Base-by-base conservation (phyloP, 2,888 invertebrate species). In the Myopa tessellatipennis region DNA sequence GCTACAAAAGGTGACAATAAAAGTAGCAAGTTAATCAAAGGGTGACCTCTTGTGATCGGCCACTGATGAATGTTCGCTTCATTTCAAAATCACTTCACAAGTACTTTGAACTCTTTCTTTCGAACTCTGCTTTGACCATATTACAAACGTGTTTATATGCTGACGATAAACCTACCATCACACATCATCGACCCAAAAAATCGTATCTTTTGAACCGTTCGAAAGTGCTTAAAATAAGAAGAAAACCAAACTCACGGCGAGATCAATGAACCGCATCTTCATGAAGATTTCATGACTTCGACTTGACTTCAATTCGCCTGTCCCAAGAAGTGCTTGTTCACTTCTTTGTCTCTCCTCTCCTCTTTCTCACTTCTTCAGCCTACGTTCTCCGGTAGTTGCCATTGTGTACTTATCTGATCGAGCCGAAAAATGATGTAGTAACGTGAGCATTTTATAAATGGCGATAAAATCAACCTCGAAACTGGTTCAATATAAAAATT, bases 401-500 rank as follows among this genome's bases (percentile, higher is more conserved):
- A 26, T n/a, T 26, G 38, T 72, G 40, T 61, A 55, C 55, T 70
- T 70, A 70, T 55, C 55, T 52, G 70, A 55, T 55, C 70, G 55
- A 6, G 55, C 55, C 52, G 34, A 70, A 67, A 45, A 8, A 55
- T 70, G 70, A 70, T 55, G 55, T 14, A 70, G 38, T 7, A 70
- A 55, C 70, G 70, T 52, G 50, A n/a, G 36, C 73, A 18, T 73
- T 34, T 60, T 45, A 26, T 69, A 69, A 14, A 55, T 40, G 40
- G 60, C 75, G 75, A 75, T 75, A 69, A 75, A 60, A 75, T 75
- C 75, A 75, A 75, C 60, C 18, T 60, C 38, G 14, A 69, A 75
- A 75, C 60, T 69, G 75, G 75, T 75, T 69, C 75, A 69, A 68
- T n/a, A 45, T 60, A 60, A 69, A 67, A 75, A 60, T 75, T 75